These are phyloP conservation scores for Baryphthengus martii DNA, from an alignment of 2,113 vertebrate genomes.

Conservation along the genomic window DNA sequence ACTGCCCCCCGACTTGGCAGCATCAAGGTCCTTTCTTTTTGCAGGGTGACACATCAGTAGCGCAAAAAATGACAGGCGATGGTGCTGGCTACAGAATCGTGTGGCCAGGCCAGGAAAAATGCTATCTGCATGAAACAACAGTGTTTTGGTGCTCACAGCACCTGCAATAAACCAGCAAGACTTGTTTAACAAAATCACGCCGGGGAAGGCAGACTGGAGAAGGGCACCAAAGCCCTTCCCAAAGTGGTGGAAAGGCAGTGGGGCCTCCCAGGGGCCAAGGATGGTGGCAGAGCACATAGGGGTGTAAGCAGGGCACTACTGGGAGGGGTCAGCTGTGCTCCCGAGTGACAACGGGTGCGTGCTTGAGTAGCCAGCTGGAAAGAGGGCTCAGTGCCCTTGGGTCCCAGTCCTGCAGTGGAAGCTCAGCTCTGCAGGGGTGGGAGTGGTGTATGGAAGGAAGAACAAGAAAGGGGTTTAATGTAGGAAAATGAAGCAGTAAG, in stretches of 20 bases:
- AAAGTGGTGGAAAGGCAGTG: background rate
- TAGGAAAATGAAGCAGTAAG: background rate
- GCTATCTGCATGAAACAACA: background rate
- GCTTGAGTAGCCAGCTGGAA: background rate
- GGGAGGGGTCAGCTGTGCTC: background rate
- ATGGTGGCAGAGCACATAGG: accelerated
- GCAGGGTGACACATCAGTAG: background rate
- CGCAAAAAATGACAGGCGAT: background rate
- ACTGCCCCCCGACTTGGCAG: background rate
- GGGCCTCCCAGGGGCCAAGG: background rate
- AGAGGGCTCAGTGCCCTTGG: background rate
- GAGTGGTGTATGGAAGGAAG: accelerated
- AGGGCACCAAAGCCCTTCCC: background rate
- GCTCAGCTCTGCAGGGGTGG: background rate
- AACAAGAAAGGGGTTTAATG: background rate
- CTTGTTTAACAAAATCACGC: background rate
- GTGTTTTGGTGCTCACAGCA: background rate
- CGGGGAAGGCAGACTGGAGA: background rate
- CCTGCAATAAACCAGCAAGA: background rate
- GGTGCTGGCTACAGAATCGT: background rate
- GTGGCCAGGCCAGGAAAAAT: background rate
- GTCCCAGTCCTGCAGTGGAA: background rate
- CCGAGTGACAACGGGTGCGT: accelerated
- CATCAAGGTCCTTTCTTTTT: background rate
- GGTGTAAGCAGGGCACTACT: background rate